Conservation (phyloP, 2,888 invertebrate genomes). For the Achlya flavicornis region DNA sequence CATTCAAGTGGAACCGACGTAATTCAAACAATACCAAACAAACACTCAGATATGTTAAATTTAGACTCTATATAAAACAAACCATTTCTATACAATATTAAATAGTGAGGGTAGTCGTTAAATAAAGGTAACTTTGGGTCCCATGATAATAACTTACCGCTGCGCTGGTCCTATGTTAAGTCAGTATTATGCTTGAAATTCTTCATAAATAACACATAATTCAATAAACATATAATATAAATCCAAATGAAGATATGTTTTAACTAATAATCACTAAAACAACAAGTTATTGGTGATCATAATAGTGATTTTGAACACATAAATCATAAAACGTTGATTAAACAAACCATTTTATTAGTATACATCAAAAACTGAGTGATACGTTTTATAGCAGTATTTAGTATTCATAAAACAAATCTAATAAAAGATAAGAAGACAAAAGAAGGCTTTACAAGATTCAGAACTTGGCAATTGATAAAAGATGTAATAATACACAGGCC, state of each 20-base stretch:
- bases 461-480: neutral
- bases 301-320: too few species aligned
- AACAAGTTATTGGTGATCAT: too few species aligned
- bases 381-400: neutral
- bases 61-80: constrained; percentile 35
- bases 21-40: constrained; percentile 25
- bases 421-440: neutral
- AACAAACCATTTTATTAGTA: too few species aligned
- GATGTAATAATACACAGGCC: neutral
- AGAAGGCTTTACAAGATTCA: neutral
- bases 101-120: neutral
- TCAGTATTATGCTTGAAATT: neutral
- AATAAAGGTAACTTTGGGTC: constrained; percentile 8
- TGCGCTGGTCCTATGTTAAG: neutral
- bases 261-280: too few species aligned
- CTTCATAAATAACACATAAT: neutral
- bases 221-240: too few species aligned
- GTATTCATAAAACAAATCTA: neutral
- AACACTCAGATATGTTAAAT: constrained; percentile 53
- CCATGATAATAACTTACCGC: constrained; percentile 9
- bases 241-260: too few species aligned
- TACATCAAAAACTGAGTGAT: neutral
- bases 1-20: constrained; percentile 40
- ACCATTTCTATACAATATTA: constrained; percentile 13
- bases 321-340: too few species aligned